These are phyloP conservation scores for Anodontia alba DNA, from an alignment of 2,888 invertebrate genomes.

Conservation along the genomic window DNA sequence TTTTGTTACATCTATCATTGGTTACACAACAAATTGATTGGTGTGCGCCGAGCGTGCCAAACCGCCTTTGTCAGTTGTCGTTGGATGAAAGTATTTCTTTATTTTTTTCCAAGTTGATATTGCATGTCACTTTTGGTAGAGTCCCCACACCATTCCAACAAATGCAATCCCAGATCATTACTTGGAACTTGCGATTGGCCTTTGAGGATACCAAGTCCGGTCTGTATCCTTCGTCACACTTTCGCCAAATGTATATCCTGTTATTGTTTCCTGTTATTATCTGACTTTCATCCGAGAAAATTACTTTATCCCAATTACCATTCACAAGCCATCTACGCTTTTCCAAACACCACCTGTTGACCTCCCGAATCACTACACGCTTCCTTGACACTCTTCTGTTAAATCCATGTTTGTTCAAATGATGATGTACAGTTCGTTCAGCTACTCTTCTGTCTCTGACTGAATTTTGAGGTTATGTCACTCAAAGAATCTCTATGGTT, in stretches of 20 bases:
- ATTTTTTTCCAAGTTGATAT: too few species aligned
- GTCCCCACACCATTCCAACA: slow-evolving; percentile 14
- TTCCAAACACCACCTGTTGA: slow-evolving; percentile 1
- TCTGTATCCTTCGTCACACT: slow-evolving; percentile 23
- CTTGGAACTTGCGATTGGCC: background rate
- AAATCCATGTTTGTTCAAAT: slow-evolving; percentile 1
- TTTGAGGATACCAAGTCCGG: background rate
- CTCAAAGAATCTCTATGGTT: slow-evolving; percentile 9
- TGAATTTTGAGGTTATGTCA: slow-evolving; percentile 29
- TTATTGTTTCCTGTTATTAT: slow-evolving; percentile 19
- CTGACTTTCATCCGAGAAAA: slow-evolving; percentile 20
- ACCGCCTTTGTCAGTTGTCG: too few species aligned
- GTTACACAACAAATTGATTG: too few species aligned
- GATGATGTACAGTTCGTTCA: slow-evolving; percentile 29
- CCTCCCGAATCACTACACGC: slow-evolving; percentile 10
- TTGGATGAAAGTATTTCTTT: too few species aligned
- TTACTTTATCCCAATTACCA: slow-evolving; percentile 16
- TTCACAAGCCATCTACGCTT: slow-evolving; percentile 21
- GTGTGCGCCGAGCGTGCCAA: too few species aligned
- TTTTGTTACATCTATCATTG: too few species aligned
- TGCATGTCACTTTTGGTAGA: slow-evolving; percentile 10
- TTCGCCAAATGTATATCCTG: slow-evolving; percentile 8
- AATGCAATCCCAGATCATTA: background rate
- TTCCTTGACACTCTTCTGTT: slow-evolving; percentile 29
- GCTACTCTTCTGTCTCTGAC: slow-evolving; percentile 6